These are phyloP conservation scores for Oryzias celebensis DNA, from an alignment of 2,113 vertebrate genomes.

Conservation along the genomic window DNA sequence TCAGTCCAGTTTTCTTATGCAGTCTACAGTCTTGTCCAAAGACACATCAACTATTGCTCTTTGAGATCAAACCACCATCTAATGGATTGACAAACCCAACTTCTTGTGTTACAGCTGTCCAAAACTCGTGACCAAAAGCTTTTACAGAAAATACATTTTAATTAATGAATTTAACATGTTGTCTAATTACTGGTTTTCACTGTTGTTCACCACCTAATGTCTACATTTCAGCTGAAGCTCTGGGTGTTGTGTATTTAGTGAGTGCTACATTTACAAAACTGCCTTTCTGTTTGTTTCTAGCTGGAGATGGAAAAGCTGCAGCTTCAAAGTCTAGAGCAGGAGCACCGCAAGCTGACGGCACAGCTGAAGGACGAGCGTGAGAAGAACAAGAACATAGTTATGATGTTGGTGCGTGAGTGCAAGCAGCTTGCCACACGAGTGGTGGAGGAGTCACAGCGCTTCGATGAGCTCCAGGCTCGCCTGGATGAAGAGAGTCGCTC, in stretches of 20 bases:
- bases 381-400: conserved; percentile 95
- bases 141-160: too few relatives aligned
- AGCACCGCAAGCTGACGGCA: conserved; percentile 87
- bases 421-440: conserved; percentile 91
- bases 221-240: background rate
- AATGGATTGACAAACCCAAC: too few relatives aligned
- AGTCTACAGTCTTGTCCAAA: too few relatives aligned
- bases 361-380: conserved; percentile 93
- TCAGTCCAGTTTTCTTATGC: too few relatives aligned
- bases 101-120: too few relatives aligned
- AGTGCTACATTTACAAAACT: background rate
- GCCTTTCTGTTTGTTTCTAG: conserved; percentile 63
- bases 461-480: conserved; percentile 85
- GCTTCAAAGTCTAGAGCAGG: conserved; percentile 89
- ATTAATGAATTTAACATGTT: too few relatives aligned
- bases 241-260: background rate
- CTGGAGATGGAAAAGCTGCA: conserved; percentile 95
- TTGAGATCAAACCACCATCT: too few relatives aligned
- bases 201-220: background rate
- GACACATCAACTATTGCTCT: too few relatives aligned
- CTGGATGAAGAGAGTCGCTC: conserved; percentile 87
- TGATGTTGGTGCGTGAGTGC: conserved; percentile 95
- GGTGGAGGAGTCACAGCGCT: conserved; percentile 89
- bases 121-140: too few relatives aligned
- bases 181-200: too few relatives aligned